A percentile compares a stretch with the other conserved stretches of the same genome.
Conservation (phyloP, 2,113 vertebrate genomes). For the Vimba vimba region DNA sequence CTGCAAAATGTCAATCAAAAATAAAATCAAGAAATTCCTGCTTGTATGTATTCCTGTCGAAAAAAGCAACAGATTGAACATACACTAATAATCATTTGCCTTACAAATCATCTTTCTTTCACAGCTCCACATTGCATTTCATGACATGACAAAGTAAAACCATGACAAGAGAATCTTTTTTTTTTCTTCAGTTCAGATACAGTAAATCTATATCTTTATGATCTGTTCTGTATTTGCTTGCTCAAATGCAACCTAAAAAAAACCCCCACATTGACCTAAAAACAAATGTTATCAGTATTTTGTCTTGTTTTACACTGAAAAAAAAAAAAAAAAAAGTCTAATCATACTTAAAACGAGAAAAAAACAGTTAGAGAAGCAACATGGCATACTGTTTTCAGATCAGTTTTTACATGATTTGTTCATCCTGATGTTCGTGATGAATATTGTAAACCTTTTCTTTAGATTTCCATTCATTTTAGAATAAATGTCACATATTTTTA, state of each 20-base stretch:
- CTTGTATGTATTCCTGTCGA: background rate
- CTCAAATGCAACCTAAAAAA: background rate
- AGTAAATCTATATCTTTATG: background rate
- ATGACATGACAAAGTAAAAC: slow-evolving; percentile 15
- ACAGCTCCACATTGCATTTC: slow-evolving; percentile 14
- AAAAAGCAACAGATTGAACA: background rate
- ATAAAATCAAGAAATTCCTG: background rate
- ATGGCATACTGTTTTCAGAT: background rate
- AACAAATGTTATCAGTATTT: background rate
- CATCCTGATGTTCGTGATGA: background rate
- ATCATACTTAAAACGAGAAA: background rate
- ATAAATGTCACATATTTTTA: background rate
- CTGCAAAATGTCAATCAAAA: background rate
- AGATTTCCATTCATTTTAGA: background rate
- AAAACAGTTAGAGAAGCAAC: background rate
- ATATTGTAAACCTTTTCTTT: background rate
- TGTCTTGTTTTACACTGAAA: background rate
- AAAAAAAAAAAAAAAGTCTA: background rate
- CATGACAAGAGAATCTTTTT: background rate
- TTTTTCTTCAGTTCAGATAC: background rate
- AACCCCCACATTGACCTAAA: background rate
- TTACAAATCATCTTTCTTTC: background rate
- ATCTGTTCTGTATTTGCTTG: background rate
- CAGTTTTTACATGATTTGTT: background rate
- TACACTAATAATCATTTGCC: background rate